Evolutionary conservation across 2,888 invertebrate genomes (phyloP), one percentile per base, ranked within the genome.

Genomic region (Bruchidius siliquastri): DNA sequence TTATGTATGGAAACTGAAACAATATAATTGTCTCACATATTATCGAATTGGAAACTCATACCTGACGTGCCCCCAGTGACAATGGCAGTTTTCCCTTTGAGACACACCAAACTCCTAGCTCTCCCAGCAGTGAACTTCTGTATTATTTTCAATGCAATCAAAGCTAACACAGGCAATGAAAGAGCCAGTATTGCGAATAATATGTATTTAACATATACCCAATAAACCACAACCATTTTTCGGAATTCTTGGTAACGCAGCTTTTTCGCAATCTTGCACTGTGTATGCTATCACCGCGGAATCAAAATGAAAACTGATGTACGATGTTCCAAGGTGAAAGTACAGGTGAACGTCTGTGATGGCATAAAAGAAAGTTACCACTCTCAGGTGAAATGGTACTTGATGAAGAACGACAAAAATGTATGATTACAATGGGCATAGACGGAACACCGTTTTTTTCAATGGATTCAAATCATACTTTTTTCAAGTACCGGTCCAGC

Each of bases 51-150:
- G n/a, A n/a, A 22, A 72, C 70, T 73, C 73, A 77, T 79, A 85
- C 84, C 84, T 78, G 82, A 81, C 72, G 79, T 75, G 32, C 79
- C 84, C 70, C 84, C 84, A n/a, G 84, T 84, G 18, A 84, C 81
- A 20, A 84, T 80, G 0, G 82, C 84, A 13, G 84, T 84, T 77
- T 84, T 84, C 10, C 84, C 84, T 8, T 74, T 75, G 67, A 84
- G 77, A 79, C 83, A 84, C 67, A 81, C 82, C 74, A 83, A 78
- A 77, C 84, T 84, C 21, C 72, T 81, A 73, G 83, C 83, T 77
- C 80, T 81, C 66, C 84, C 84, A 0, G 80, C 75, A 71, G 82
- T 83, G 8, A 81, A 76, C 78, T 81, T 83, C 73, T 82, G 82
- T 21, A 82, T 74, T 71, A 84, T 77, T 77, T 84, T 84, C 70